Evolutionary conservation across 92 coral and sea anemone genomes (phyloP).

Genomic region (Zoanthus sansibaricus): DNA sequence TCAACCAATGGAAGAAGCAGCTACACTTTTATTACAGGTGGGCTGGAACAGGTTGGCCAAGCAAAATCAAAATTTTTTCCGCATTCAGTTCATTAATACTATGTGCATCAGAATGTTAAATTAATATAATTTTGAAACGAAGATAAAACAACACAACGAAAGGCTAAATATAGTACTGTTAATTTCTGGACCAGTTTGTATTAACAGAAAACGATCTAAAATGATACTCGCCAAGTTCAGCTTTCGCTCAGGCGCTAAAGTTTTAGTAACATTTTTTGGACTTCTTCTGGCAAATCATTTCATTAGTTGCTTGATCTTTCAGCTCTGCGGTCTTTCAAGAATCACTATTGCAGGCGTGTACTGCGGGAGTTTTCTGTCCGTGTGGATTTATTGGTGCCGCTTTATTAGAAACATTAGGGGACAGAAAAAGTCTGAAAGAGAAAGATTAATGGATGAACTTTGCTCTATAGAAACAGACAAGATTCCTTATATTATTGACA

Average conservation of each 20-base stretch:
- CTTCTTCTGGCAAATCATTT: constrained; percentile 65
- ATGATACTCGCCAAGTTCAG: constrained; percentile 29
- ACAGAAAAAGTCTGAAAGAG: constrained; percentile 52
- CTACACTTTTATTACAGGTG: constrained; percentile 6
- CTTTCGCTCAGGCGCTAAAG: constrained; percentile 17
- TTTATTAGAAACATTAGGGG: constrained; percentile 35
- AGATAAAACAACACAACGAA: constrained; percentile 1
- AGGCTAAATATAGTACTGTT: neutral
- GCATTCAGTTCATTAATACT: neutral
- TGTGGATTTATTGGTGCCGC: constrained; percentile 67
- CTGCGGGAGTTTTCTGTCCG: constrained; percentile 43
- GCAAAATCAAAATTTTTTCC: neutral
- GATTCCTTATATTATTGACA: constrained; percentile 88
- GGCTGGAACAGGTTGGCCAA: constrained; percentile 19
- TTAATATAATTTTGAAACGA: neutral
- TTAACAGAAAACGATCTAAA: neutral
- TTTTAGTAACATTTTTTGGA: constrained; percentile 45
- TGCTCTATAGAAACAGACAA: constrained; percentile 83
- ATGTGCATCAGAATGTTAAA: constrained; percentile 40
- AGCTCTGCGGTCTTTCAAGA: constrained; percentile 60
- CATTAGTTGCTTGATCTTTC: constrained; percentile 61
- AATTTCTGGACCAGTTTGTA: neutral
- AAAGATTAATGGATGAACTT: constrained; percentile 76
- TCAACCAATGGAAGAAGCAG: constrained; percentile 12
- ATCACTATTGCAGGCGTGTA: constrained; percentile 48